Conservation (phyloP, 1,140 invertebrate species). For the Drosophila kanapiae region DNA sequence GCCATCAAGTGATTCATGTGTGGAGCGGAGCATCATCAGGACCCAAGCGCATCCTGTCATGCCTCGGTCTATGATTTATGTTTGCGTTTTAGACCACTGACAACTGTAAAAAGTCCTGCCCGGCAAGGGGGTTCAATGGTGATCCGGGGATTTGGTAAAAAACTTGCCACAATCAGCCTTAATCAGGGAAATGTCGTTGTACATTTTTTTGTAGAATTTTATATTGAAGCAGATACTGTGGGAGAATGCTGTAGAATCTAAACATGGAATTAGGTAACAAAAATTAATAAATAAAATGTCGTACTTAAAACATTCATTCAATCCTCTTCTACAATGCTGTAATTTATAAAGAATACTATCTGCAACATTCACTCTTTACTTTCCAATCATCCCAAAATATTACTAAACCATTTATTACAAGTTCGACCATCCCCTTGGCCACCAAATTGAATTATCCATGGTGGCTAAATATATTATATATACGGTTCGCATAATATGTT, state of each 20-base stretch:
- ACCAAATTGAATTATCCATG: conserved; percentile 75
- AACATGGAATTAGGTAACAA: not conserved
- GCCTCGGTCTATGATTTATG: conserved; percentile 76
- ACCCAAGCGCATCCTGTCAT: conserved; percentile 73
- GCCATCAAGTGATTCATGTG: conserved; percentile 81
- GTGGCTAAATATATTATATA: conserved; percentile 54
- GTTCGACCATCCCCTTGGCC: conserved; percentile 35
- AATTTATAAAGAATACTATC: not conserved
- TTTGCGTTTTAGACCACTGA: conserved; percentile 69
- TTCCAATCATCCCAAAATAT: conserved; percentile 7
- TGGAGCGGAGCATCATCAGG: conserved; percentile 50
- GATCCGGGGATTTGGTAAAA: not conserved
- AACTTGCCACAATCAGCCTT: conserved; percentile 53
- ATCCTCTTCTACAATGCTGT: not conserved
- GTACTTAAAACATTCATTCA: not conserved
- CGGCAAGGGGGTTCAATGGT: not conserved
- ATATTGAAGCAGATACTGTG: not conserved
- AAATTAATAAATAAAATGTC: not conserved
- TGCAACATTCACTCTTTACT: not conserved
- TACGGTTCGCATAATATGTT: conserved; percentile 39
- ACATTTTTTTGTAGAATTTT: not conserved
- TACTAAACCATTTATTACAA: conserved; percentile 9
- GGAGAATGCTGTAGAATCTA: not conserved
- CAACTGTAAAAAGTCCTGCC: conserved; percentile 44
- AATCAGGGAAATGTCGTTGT: conserved; percentile 42